Conservation (phyloP, 2,888 invertebrate species). For the Heteromyza rotundicornis region DNA sequence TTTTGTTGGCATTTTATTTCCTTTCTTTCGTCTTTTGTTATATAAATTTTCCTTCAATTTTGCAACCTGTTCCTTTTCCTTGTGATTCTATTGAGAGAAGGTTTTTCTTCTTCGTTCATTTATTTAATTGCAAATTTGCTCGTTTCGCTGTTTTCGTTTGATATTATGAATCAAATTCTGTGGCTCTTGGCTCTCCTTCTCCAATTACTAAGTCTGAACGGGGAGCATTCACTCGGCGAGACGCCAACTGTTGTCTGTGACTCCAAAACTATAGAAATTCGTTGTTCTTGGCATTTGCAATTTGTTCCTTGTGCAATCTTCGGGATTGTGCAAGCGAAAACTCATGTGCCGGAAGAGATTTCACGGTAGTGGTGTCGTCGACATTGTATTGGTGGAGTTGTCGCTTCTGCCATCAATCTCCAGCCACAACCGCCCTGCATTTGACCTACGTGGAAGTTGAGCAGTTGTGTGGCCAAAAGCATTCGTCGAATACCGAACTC, state of each 20-base stretch:
- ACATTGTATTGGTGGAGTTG: background rate
- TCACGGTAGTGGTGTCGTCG: constrained; percentile 7
- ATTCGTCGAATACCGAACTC: background rate
- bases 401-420: background rate
- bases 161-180: background rate
- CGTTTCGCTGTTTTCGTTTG: background rate
- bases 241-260: background rate
- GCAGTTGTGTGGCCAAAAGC: background rate
- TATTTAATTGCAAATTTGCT: background rate
- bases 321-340: background rate
- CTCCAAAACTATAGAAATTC: background rate
- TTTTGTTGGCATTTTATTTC: background rate
- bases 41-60: no score
- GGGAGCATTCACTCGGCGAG: background rate
- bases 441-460: background rate
- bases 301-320: background rate
- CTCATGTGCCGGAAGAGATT: constrained; percentile 6
- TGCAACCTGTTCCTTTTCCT: no score
- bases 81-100: no score
- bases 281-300: background rate
- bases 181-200: background rate
- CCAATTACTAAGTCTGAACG: no score
- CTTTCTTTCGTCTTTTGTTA: no score
- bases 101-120: background rate
- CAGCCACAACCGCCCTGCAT: background rate